Conservation (phyloP, 37 sponge, comb jelly and placozoan species). For the Tethya wilhelma region DNA sequence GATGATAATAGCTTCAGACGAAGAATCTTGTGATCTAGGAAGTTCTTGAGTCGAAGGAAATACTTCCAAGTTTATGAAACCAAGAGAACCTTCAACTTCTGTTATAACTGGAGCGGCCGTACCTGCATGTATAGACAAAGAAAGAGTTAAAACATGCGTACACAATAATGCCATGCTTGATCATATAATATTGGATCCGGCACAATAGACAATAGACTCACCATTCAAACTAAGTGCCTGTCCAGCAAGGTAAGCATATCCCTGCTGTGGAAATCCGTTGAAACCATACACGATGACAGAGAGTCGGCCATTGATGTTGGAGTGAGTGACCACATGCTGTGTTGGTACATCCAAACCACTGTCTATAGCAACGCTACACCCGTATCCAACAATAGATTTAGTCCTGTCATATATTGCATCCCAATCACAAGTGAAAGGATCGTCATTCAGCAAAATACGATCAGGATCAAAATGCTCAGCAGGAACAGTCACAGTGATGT, state of each 20-base stretch:
- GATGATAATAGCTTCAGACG: background rate
- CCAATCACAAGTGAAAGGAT: background rate
- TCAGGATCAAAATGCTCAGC: background rate
- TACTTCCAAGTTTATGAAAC: background rate
- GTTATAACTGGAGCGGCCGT: too few relatives aligned
- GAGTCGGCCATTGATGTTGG: conserved; percentile 7
- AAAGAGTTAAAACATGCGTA: too few relatives aligned
- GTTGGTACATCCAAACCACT: background rate
- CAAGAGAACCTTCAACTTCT: too few relatives aligned
- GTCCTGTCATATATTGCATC: background rate
- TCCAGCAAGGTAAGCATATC: conserved; percentile 18
- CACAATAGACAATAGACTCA: too few relatives aligned
- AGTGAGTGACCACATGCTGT: background rate
- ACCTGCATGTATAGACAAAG: too few relatives aligned
- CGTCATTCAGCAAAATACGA: background rate
- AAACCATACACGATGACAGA: conserved; percentile 28
- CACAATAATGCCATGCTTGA: too few relatives aligned
- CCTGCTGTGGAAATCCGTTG: background rate
- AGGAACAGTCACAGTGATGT: conserved; percentile 3
- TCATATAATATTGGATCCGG: too few relatives aligned
- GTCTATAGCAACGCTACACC: background rate
- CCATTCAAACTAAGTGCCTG: too few relatives aligned
- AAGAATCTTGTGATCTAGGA: background rate
- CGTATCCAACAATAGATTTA: conserved; percentile 10
- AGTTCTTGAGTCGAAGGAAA: background rate